Evolutionary conservation across 2,113 vertebrate genomes (phyloP).

Genomic region (Myrmophylax atrothorax): DNA sequence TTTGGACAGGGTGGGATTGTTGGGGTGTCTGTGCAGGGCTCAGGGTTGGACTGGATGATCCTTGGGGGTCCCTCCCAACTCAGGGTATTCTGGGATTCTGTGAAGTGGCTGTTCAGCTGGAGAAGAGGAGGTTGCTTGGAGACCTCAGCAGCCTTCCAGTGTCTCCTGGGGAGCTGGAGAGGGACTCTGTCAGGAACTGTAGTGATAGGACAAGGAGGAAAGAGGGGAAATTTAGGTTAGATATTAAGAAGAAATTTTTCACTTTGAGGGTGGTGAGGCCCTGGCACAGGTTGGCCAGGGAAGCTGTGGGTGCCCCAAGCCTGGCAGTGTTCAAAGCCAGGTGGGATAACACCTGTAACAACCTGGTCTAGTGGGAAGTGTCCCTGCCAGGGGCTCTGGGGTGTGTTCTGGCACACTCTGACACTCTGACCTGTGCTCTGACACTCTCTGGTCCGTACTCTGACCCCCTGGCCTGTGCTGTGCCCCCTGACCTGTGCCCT

Average conservation of each 20-base stretch:
- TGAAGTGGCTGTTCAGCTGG: background rate
- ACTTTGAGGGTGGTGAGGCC: background rate
- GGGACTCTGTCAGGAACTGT: background rate
- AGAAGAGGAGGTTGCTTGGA: background rate
- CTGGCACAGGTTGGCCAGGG: background rate
- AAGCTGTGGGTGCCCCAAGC: background rate
- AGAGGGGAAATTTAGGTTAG: background rate
- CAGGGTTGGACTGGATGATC: accelerated
- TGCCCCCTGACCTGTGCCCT: background rate
- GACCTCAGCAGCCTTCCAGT: background rate
- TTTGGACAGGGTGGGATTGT: background rate
- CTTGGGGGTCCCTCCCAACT: background rate
- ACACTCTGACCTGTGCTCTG: accelerated
- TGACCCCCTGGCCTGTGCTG: too few species aligned
- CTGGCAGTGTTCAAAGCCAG: background rate
- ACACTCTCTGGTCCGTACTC: too few species aligned
- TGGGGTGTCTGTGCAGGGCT: background rate
- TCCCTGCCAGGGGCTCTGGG: background rate
- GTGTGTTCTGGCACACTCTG: background rate
- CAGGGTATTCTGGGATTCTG: background rate
- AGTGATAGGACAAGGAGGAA: background rate
- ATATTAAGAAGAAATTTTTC: background rate
- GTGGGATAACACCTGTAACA: background rate
- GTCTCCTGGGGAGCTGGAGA: background rate
- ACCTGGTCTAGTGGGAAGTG: background rate